These are phyloP conservation scores for Megamerina dolium DNA, from an alignment of 2,888 invertebrate species.

Conservation along the genomic window DNA sequence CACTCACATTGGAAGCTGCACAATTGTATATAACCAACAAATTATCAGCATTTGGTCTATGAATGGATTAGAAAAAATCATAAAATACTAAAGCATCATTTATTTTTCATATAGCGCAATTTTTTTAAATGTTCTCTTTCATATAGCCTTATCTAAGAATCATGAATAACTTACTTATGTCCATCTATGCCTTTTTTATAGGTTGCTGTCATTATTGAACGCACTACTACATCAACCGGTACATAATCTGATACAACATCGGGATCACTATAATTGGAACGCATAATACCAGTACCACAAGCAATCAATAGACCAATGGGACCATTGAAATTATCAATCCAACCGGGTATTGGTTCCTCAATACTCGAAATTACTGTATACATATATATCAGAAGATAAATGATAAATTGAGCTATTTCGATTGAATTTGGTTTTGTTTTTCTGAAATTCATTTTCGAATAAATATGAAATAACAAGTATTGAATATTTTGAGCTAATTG, in stretches of 20 bases:
- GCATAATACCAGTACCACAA: conserved; percentile 65
- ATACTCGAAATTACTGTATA: conserved; percentile 60
- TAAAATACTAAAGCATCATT: too few species aligned
- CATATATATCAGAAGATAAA: too few species aligned
- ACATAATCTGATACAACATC: conserved; percentile 65
- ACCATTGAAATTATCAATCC: conserved; percentile 91
- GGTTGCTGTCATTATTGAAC: conserved; percentile 62
- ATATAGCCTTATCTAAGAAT: neutral
- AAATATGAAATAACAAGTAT: too few species aligned
- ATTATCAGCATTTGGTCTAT: neutral
- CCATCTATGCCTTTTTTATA: conserved; percentile 58
- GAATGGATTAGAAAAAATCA: too few species aligned
- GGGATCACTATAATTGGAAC: conserved; percentile 59
- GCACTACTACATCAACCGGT: conserved; percentile 75
- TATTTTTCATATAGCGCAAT: too few species aligned
- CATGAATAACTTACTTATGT: conserved; percentile 5
- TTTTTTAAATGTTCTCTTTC: too few species aligned
- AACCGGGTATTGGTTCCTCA: conserved; percentile 66
- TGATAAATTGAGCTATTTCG: too few species aligned
- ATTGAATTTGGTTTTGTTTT: too few species aligned
- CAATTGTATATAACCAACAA: conserved; percentile 70
- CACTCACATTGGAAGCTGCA: conserved; percentile 65
- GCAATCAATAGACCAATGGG: conserved; percentile 70
- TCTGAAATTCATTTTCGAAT: too few species aligned
- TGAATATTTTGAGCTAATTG: too few species aligned